Evolutionary conservation across 1,140 invertebrate species (phyloP).

Genomic region (Amyelois transitella): DNA sequence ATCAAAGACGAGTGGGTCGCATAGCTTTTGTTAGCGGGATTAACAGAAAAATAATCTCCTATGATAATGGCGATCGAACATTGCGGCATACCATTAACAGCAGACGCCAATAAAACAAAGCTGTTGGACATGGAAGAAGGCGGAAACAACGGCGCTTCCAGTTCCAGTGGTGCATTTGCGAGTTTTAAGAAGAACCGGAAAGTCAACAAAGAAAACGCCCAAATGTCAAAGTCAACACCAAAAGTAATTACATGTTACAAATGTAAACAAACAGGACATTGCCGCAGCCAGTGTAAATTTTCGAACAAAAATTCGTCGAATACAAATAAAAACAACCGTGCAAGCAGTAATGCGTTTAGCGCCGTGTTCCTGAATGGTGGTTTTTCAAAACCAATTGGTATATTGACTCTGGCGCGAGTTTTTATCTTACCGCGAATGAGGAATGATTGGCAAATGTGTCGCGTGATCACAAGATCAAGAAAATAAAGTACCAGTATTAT

Average conservation of each 20-base stretch:
- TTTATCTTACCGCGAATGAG: constrained; percentile 20
- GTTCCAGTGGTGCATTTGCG: constrained; percentile 1
- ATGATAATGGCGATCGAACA: constrained; percentile 41
- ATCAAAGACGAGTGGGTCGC: constrained; percentile 30
- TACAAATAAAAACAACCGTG: no score
- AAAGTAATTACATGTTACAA: constrained; percentile 25
- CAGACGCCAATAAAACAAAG: constrained; percentile 27
- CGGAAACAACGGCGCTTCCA: not conserved
- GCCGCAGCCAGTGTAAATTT: constrained; percentile 15
- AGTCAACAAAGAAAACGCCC: constrained; percentile 4
- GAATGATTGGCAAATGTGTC: constrained; percentile 17
- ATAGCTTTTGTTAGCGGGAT: constrained; percentile 32
- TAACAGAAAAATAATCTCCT: constrained; percentile 31
- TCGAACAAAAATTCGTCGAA: not conserved
- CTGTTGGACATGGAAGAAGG: constrained; percentile 16
- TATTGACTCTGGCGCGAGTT: constrained; percentile 23
- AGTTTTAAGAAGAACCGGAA: constrained; percentile 9
- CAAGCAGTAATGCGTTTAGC: no score
- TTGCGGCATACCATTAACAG: constrained; percentile 11
- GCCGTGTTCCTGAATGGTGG: constrained; percentile 25
- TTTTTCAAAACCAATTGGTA: constrained; percentile 25
- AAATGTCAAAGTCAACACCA: constrained; percentile 15
- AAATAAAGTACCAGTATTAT: constrained; percentile 27
- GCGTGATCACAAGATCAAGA: constrained; percentile 11
- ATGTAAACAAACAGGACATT: constrained; percentile 28